phyloP scores from a whole-genome alignment of 1,140 invertebrate genomes.

The Heliothis subflexa region DNA sequence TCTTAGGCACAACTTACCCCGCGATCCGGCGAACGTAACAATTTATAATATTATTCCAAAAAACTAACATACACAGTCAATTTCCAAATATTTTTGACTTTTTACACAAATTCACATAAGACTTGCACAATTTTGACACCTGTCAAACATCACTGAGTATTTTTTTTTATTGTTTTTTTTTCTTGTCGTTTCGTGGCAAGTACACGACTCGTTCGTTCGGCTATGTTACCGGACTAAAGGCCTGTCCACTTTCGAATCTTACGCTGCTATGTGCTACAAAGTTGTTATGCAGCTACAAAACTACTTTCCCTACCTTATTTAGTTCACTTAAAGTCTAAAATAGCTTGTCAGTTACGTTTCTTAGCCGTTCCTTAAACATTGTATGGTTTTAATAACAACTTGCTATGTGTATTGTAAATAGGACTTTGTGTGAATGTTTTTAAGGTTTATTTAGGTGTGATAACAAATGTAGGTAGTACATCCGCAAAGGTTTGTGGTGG shows the following conservation, averaged over 20 bases:
- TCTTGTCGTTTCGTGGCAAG: background rate
- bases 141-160: constrained; percentile 14
- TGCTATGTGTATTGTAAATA: constrained; percentile 1
- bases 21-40: background rate
- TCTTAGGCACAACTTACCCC: constrained; percentile 2
- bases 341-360: background rate
- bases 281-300: background rate
- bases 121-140: constrained; percentile 25
- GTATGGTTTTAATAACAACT: constrained; percentile 41
- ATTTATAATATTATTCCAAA: background rate
- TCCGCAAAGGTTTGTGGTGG: constrained; percentile 23
- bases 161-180: constrained; percentile 25
- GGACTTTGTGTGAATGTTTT: background rate
- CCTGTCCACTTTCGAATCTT: constrained; percentile 41
- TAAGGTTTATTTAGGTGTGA: constrained; percentile 5
- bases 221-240: constrained; percentile 12
- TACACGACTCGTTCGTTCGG: background rate
- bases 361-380: background rate
- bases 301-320: constrained; percentile 12
- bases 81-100: background rate
- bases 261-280: constrained; percentile 9
- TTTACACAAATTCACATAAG: background rate
- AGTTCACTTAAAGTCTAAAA: background rate
- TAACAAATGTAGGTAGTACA: constrained; percentile 24
- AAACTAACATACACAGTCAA: background rate